These are phyloP conservation scores for Ageneiosus marmoratus DNA, from an alignment of 2,113 vertebrate species.

Conservation along the genomic window DNA sequence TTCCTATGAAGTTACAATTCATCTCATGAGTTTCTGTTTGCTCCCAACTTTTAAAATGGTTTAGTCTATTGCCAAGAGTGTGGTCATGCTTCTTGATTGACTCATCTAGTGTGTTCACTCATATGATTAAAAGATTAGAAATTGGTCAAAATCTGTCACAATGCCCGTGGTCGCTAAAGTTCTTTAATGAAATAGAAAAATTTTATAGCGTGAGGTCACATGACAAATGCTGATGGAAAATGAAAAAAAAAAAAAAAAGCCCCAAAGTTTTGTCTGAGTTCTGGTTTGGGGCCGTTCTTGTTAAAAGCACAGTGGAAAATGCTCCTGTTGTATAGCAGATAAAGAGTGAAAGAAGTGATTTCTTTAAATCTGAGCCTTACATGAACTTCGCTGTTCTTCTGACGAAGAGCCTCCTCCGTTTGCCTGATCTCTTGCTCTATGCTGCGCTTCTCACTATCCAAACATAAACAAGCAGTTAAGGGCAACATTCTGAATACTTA, in stretches of 20 bases:
- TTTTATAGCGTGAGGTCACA: no score
- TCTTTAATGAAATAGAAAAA: no score
- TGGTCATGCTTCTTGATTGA: no score
- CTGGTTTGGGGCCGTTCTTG: neutral
- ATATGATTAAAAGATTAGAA: no score
- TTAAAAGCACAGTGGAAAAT: neutral
- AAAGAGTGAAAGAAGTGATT: neutral
- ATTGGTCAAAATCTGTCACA: no score
- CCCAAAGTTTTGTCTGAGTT: neutral
- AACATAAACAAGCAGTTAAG: neutral
- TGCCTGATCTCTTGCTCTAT: conserved; percentile 91
- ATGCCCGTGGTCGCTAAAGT: no score
- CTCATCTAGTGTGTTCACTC: no score
- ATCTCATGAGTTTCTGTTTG: no score
- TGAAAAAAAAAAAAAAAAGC: neutral
- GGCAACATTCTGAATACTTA: neutral
- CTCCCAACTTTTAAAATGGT: no score
- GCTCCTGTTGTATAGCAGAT: neutral
- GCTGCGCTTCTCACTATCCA: conserved; percentile 84
- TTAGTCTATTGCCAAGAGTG: no score
- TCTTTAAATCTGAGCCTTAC: conserved; percentile 64
- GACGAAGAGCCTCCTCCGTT: conserved; percentile 86
- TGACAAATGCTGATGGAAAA: no score
- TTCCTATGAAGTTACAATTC: no score
- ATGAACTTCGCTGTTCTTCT: conserved; percentile 87